Percentiles rank a stretch among this genome's conserved stretches.
These are phyloP conservation scores for Aleiodes sp. DNA, from an alignment of 1,140 invertebrate species.

Conservation along the genomic window DNA sequence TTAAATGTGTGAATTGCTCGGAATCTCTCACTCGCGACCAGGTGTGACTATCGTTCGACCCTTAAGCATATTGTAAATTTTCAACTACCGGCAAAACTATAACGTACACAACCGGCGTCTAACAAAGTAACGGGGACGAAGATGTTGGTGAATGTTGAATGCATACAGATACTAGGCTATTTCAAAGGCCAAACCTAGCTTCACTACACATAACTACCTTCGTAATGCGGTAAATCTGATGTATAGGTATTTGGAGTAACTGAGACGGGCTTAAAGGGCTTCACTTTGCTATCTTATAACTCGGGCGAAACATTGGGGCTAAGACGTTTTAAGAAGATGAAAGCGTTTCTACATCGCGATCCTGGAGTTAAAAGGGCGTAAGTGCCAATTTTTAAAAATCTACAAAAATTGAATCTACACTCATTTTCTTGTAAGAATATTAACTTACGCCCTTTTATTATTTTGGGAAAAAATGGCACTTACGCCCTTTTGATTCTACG, in stretches of 20 bases:
- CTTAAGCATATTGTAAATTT: conserved; percentile 47
- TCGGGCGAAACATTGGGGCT: background rate
- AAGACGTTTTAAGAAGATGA: too few relatives aligned
- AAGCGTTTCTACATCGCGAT: too few relatives aligned
- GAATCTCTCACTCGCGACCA: conserved; percentile 36
- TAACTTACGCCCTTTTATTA: too few relatives aligned
- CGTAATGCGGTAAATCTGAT: conserved; percentile 45
- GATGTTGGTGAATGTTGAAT: background rate
- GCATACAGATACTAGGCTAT: background rate
- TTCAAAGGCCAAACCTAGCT: background rate
- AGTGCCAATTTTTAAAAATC: too few relatives aligned
- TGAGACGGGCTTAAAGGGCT: background rate
- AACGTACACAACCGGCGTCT: background rate
- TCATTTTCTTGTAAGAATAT: too few relatives aligned
- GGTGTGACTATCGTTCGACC: conserved; percentile 39
- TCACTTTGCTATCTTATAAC: conserved; percentile 15
- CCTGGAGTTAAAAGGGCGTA: too few relatives aligned
- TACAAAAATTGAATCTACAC: too few relatives aligned
- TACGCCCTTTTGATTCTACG: too few relatives aligned
- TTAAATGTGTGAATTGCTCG: background rate
- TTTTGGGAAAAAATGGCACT: too few relatives aligned
- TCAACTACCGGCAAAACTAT: conserved; percentile 43
- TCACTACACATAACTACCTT: background rate
- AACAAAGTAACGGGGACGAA: background rate
- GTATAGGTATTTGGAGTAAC: conserved; percentile 37